Conservation (phyloP, 2,113 vertebrate genomes). For the Mobula hypostoma region DNA sequence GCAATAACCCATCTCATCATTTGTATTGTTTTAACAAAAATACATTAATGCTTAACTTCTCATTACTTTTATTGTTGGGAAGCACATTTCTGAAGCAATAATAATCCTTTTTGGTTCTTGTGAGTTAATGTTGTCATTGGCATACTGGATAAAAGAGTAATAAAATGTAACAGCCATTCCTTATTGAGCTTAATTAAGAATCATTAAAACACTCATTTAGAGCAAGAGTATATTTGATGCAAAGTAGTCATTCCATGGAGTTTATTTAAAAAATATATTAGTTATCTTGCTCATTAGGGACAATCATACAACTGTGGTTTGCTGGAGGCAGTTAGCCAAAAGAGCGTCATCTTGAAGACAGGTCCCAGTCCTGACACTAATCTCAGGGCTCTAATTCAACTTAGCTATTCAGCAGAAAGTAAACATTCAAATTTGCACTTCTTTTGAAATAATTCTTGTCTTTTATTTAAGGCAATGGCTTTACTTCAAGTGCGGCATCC, state of each 20-base stretch:
- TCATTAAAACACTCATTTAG: constrained; percentile 18
- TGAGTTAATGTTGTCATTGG: not conserved
- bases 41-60: constrained; percentile 1
- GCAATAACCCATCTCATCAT: not conserved
- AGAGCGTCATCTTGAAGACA: not conserved
- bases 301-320: not conserved
- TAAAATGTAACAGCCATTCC: not conserved
- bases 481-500: not conserved
- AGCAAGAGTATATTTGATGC: not conserved
- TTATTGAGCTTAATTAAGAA: constrained; percentile 9
- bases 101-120: constrained; percentile 15
- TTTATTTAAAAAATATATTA: constrained; percentile 31
- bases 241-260: not conserved
- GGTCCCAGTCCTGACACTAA: not conserved
- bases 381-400: not conserved
- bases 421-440: not conserved
- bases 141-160: not conserved
- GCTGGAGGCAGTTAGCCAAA: not conserved
- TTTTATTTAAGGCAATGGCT: not conserved
- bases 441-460: not conserved
- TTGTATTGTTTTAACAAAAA: constrained; percentile 25
- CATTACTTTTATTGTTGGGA: not conserved
- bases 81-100: constrained; percentile 30
- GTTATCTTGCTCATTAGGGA: not conserved
- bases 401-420: not conserved